Evolutionary conservation across 2,888 invertebrate species (phyloP), one percentile per base, ranked within the genome.

Genomic region (Leucania comma): DNA sequence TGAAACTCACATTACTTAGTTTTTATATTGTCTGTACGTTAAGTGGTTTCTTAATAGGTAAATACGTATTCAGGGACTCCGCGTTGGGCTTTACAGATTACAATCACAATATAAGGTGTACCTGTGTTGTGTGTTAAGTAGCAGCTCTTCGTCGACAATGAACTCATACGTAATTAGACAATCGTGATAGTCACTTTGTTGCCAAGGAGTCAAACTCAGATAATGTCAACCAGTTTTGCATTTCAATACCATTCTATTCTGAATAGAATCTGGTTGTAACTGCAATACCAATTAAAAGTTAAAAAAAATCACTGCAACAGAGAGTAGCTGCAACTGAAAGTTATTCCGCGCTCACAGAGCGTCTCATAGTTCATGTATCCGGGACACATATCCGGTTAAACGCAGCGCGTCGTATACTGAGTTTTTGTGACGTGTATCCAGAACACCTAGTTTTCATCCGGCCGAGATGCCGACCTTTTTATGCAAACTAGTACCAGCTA

Each of bases 401-500:
- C 71, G 73, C 74, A 82, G 75, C 66, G 58, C 54, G 54, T 70
- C 62, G 48, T 68, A 75, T 62, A 68, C 75, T n/a, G 51, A 64
- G 78, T 80, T 86, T 83, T 85, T 83, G 82, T 79, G 73, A 76
- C 84, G 65, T 75, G 74, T 77, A 83, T 85, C 67, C 81, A 75
- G 84, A 83, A 79, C 86, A 83, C 86, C 87, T 87, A 83, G 84
- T 86, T 86, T 82, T 82, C 82, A 83, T 83, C 74, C 82, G 79
- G 72, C 82, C 80, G 73, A 79, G 85, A 80, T 74, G 79, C 62
- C 87, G 85, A 86, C 87, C 86, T 86, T 86, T 85, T 86, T 86
- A 86, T 86, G 86, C 87, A 86, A 85, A 85, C 72, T 80, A 86
- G 84, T 69, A 69, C 71, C 57, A 72, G 83, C 72, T 76, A 60